Evolutionary conservation across 23 tunicate species (phyloP).

Genomic region (Corella eumyota): DNA sequence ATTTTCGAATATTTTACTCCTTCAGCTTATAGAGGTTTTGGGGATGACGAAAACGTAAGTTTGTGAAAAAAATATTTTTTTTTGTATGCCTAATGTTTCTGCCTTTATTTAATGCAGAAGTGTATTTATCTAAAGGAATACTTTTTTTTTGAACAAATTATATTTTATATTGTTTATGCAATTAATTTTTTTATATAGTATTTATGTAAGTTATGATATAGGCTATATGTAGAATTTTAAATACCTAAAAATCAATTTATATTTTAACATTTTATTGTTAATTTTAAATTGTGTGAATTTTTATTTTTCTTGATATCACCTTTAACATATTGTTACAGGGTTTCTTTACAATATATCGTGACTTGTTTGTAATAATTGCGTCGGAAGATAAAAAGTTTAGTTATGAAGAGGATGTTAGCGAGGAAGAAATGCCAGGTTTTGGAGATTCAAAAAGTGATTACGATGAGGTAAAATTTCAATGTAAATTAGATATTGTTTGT

Average conservation of each 20-base stretch:
- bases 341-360: constrained; percentile 75
- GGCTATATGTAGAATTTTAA: no score
- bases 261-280: no score
- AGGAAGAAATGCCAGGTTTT: constrained; percentile 51
- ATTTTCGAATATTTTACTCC: constrained; percentile 69
- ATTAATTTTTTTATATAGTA: no score
- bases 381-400: constrained; percentile 60
- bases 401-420: constrained; percentile 35
- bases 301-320: not conserved
- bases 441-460: constrained; percentile 68
- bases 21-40: constrained; percentile 63
- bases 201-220: no score
- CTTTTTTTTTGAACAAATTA: no score
- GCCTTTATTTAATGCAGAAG: not conserved
- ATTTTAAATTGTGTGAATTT: no score
- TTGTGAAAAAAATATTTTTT: not conserved
- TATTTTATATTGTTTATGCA: no score
- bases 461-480: constrained; percentile 22
- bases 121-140: not conserved
- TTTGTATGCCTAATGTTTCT: not conserved
- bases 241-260: no score
- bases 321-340: constrained; percentile 16
- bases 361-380: constrained; percentile 52
- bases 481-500: not conserved
- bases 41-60: constrained; percentile 42